Percentiles rank a stretch among this genome's conserved stretches.
These are phyloP conservation scores for Ailurus styani DNA, from an alignment of 2,113 vertebrate genomes.

Conservation along the genomic window DNA sequence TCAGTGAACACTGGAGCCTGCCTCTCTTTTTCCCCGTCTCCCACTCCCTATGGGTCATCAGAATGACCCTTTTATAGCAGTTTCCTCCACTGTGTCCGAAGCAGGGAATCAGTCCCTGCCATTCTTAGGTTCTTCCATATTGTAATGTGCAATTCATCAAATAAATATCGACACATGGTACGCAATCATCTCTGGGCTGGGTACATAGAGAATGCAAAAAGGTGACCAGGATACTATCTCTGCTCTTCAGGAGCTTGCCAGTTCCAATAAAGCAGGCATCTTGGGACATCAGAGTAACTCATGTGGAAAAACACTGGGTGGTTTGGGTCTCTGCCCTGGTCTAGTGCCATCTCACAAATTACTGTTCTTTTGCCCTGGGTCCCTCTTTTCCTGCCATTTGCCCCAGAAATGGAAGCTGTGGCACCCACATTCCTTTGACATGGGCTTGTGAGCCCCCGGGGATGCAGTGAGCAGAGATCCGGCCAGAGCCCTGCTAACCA, in stretches of 20 bases:
- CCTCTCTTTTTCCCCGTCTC: not conserved
- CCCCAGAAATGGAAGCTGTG: not conserved
- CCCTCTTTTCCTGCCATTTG: not conserved
- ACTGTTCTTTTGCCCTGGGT: not conserved
- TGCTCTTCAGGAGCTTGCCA: not conserved
- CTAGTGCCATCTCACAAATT: not conserved
- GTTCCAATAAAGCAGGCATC: not conserved
- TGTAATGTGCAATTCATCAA: not conserved
- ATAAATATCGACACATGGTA: not conserved
- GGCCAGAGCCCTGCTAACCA: not conserved
- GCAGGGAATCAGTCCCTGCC: not conserved
- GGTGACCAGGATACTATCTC: not conserved
- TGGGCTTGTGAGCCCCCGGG: not conserved
- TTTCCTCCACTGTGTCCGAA: not conserved
- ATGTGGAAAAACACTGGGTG: not conserved
- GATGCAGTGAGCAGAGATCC: rapidly evolving
- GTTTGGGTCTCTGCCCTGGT: not conserved
- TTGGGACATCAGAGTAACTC: not conserved
- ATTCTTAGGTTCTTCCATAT: not conserved
- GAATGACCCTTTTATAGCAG: not conserved
- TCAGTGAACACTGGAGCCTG: not conserved
- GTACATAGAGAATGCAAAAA: not conserved
- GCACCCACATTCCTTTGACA: not conserved
- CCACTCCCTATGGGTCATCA: not conserved
- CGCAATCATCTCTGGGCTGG: not conserved